These are phyloP conservation scores for Drosophila borealis DNA, from an alignment of 2,888 invertebrate species.

Conservation along the genomic window DNA sequence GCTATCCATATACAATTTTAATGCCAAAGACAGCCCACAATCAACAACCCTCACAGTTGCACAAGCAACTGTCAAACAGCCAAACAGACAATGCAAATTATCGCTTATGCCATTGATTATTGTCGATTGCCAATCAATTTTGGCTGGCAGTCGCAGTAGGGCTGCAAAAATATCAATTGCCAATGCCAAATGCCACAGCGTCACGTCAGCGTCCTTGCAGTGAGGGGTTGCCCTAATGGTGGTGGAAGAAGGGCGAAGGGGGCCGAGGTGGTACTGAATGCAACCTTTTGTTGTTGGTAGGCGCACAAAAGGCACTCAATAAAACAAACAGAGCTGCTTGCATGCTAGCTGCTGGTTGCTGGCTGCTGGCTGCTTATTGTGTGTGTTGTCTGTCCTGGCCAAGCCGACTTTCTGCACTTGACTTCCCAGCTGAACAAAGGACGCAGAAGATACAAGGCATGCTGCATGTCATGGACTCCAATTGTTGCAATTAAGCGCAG, in stretches of 20 bases:
- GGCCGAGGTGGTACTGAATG: slow-evolving; percentile 14
- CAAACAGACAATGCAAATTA: slow-evolving; percentile 71
- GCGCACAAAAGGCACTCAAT: slow-evolving; percentile 50
- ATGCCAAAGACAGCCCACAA: slow-evolving; percentile 22
- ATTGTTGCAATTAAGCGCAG: slow-evolving; percentile 65
- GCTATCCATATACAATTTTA: slow-evolving; percentile 14
- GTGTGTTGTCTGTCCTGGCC: slow-evolving; percentile 15
- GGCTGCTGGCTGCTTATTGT: slow-evolving; percentile 17
- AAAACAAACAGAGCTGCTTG: slow-evolving; percentile 45
- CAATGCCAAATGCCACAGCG: slow-evolving; percentile 47
- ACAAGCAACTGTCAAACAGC: slow-evolving; percentile 33
- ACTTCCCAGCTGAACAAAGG: slow-evolving; percentile 45
- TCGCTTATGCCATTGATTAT: slow-evolving; percentile 77
- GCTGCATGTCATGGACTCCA: slow-evolving; percentile 42
- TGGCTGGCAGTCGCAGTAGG: slow-evolving; percentile 34
- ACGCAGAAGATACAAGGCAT: slow-evolving; percentile 33
- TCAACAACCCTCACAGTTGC: slow-evolving; percentile 24
- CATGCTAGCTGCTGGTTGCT: not conserved
- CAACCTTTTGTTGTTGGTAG: slow-evolving; percentile 46
- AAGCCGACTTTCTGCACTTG: slow-evolving; percentile 47
- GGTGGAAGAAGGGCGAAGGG: not conserved
- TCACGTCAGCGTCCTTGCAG: slow-evolving; percentile 24
- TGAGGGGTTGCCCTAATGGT: not conserved
- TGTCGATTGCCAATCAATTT: slow-evolving; percentile 75
- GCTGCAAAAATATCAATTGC: slow-evolving; percentile 59